Conservation (phyloP, 2,888 invertebrate genomes). For the Asteroscopus sphinx region DNA sequence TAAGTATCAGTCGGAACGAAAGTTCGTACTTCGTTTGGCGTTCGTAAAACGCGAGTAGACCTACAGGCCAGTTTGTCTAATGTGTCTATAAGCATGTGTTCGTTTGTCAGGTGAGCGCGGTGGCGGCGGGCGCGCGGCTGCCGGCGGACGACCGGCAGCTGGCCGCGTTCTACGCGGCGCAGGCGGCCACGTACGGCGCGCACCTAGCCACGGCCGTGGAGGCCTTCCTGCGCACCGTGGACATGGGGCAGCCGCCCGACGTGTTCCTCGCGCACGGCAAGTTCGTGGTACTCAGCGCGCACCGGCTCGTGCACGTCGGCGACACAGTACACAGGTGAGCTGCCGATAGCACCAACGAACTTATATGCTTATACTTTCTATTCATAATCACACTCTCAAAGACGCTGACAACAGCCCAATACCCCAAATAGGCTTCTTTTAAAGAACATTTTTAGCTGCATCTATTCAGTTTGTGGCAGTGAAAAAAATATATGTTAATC, state of each 20-base stretch:
- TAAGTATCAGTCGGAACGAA: no score
- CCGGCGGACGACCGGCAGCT: slow-evolving; percentile 95
- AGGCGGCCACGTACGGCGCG: slow-evolving; percentile 95
- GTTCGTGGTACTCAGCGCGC: slow-evolving; percentile 97
- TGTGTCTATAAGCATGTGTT: no score
- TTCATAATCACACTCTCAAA: no score
- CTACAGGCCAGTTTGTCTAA: no score
- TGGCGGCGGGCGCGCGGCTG: slow-evolving; percentile 87
- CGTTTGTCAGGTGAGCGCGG: slow-evolving; percentile 80
- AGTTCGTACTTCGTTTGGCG: no score
- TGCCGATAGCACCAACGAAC: neutral
- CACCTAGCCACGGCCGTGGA: slow-evolving; percentile 97
- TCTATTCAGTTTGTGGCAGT: no score
- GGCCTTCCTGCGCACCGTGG: slow-evolving; percentile 97
- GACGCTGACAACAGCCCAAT: no score
- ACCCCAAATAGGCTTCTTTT: no score
- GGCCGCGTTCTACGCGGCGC: slow-evolving; percentile 96
- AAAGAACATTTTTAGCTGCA: no score
- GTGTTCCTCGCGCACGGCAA: slow-evolving; percentile 98
- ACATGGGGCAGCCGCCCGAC: slow-evolving; percentile 98
- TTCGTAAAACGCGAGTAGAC: no score
- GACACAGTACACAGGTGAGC: slow-evolving; percentile 94
- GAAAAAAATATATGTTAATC: no score
- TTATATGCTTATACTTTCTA: no score
- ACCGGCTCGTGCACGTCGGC: slow-evolving; percentile 97